Evolutionary conservation across 1,140 invertebrate genomes (phyloP).

Genomic region (Paralvinella palmiformis): DNA sequence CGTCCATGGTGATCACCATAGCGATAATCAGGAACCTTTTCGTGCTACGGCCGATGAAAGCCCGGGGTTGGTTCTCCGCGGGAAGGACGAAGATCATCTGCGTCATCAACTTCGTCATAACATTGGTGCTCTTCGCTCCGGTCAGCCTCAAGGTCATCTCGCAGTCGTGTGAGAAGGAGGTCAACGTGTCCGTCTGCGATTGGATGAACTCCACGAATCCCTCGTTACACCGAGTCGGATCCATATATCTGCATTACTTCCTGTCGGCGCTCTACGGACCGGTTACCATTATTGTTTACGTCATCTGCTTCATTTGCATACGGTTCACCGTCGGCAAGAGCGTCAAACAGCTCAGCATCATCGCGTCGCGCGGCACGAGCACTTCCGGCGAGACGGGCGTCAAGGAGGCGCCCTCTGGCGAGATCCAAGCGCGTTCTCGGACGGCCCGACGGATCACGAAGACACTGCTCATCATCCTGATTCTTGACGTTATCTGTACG

Average conservation of each 20-base stretch:
- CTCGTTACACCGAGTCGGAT: too few relatives aligned
- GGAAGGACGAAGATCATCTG: neutral
- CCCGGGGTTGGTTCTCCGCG: neutral
- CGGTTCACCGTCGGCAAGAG: neutral
- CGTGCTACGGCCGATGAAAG: neutral
- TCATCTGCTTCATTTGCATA: neutral
- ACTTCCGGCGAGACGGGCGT: neutral
- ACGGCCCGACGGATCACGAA: too few relatives aligned
- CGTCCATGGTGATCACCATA: neutral
- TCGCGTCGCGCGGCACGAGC: neutral
- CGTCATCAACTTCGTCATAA: neutral
- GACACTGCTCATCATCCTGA: neutral
- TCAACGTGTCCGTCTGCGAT: neutral
- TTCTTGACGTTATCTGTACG: neutral
- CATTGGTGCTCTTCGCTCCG: neutral
- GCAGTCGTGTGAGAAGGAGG: neutral
- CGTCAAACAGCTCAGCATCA: neutral
- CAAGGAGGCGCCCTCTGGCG: neutral
- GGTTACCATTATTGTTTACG: neutral
- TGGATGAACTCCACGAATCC: neutral
- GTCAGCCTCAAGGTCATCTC: neutral
- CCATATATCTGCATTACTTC: neutral
- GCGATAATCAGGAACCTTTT: neutral
- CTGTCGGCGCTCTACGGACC: neutral
- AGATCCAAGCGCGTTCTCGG: too few relatives aligned